phyloP scores from a whole-genome alignment of 2,113 vertebrate species.

The Sylvietta virens region DNA sequence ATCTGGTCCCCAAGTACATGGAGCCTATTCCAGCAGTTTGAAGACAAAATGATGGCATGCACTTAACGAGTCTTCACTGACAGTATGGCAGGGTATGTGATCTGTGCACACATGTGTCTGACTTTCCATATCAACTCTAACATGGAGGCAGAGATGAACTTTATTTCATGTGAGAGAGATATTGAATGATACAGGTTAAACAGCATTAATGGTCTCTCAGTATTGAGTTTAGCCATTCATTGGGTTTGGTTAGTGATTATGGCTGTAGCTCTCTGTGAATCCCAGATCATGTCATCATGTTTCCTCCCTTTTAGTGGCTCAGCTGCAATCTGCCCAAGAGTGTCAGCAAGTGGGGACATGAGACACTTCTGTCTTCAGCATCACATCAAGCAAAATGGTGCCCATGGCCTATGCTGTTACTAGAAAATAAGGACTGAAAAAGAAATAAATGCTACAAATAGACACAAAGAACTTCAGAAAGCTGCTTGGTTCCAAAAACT shows the following conservation, averaged over 20 bases:
- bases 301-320: not conserved
- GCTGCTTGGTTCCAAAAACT: not conserved
- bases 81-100: not conserved
- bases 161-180: not conserved
- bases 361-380: not conserved
- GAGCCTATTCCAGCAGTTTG: not conserved
- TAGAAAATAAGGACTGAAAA: not conserved
- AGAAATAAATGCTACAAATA: not conserved
- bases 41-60: not conserved
- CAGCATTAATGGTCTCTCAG: not conserved
- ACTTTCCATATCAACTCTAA: not conserved
- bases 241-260: not conserved
- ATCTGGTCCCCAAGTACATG: not conserved
- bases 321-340: not conserved
- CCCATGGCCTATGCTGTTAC: not conserved
- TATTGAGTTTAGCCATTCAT: not conserved
- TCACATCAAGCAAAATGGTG: not conserved
- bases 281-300: not conserved
- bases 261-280: not conserved
- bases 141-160: not conserved
- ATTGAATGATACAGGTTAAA: not conserved
- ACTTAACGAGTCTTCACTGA: not conserved
- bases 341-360: fast-evolving
- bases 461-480: not conserved
- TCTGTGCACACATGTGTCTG: fast-evolving